A percentile compares a stretch with the other conserved stretches of the same genome.
These are phyloP conservation scores for Araneus ventricosus DNA, from an alignment of 1,140 invertebrate species.

Conservation along the genomic window DNA sequence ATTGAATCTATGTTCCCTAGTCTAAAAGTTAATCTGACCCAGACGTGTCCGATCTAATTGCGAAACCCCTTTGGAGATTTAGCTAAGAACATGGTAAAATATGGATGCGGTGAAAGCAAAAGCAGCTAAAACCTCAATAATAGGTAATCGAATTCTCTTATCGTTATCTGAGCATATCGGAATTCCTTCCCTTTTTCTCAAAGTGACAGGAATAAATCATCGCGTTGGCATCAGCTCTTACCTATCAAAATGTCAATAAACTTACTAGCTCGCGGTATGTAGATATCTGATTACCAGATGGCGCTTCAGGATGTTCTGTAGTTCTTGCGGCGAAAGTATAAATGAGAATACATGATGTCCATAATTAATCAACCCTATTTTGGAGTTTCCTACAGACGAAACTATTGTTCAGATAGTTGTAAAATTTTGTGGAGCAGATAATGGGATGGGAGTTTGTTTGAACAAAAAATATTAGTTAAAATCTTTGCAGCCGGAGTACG, in stretches of 20 bases:
- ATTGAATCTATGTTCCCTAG: too few species aligned
- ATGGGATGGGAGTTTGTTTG: too few species aligned
- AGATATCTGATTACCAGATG: background rate
- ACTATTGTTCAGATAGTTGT: too few species aligned
- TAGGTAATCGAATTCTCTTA: conserved; percentile 19
- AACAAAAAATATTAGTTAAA: too few species aligned
- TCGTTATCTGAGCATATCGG: conserved; percentile 22
- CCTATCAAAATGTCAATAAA: conserved; percentile 40
- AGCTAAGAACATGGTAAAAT: background rate
- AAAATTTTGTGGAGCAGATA: too few species aligned
- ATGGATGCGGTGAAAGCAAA: background rate
- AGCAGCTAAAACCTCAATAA: conserved; percentile 12
- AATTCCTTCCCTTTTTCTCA: background rate
- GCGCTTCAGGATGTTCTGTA: background rate
- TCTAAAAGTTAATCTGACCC: background rate
- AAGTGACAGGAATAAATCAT: conserved; percentile 46
- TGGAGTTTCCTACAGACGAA: too few species aligned
- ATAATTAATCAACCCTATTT: too few species aligned
- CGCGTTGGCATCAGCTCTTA: background rate
- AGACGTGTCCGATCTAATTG: background rate
- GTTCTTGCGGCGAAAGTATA: background rate
- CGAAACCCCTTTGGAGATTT: background rate
- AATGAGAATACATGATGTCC: too few species aligned
- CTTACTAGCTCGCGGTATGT: background rate
- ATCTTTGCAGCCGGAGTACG: too few species aligned